phyloP scores from a whole-genome alignment of 1,140 invertebrate genomes.

The Drosophila sucinea region DNA sequence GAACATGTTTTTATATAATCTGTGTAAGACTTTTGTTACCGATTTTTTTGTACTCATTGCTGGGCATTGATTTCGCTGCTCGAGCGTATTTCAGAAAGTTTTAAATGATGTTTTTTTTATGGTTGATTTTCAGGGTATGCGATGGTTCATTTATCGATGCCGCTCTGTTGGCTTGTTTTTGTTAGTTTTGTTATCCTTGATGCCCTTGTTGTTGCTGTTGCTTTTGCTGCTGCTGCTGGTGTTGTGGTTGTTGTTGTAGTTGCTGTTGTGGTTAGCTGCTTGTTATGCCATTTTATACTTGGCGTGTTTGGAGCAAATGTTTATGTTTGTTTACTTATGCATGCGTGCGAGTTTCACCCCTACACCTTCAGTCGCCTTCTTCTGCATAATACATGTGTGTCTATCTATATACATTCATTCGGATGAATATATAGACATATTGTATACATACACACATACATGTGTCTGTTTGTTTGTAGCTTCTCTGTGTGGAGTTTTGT shows the following conservation, averaged over 20 bases:
- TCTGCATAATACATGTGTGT: constrained; percentile 26
- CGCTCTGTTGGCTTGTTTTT: not conserved
- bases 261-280: constrained; percentile 68
- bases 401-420: constrained; percentile 12
- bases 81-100: not conserved
- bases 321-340: constrained; percentile 80
- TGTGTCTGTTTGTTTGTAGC: constrained; percentile 30
- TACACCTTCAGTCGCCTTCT: not conserved
- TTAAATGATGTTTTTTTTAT: not conserved
- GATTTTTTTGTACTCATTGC: too few species aligned
- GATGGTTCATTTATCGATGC: not conserved
- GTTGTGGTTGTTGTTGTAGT: constrained; percentile 24
- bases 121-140: not conserved
- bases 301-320: constrained; percentile 74
- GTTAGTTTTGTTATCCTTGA: not conserved
- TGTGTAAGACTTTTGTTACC: too few species aligned
- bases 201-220: constrained; percentile 26
- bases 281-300: constrained; percentile 79
- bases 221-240: not conserved
- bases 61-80: not conserved
- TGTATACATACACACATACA: not conserved
- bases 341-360: constrained; percentile 69
- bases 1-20: too few species aligned
- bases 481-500: constrained; percentile 14
- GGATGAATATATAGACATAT: not conserved